Evolutionary conservation across 2,888 invertebrate species (phyloP), one percentile per base, ranked within the genome.

Genomic region (Lucinisca nassula): DNA sequence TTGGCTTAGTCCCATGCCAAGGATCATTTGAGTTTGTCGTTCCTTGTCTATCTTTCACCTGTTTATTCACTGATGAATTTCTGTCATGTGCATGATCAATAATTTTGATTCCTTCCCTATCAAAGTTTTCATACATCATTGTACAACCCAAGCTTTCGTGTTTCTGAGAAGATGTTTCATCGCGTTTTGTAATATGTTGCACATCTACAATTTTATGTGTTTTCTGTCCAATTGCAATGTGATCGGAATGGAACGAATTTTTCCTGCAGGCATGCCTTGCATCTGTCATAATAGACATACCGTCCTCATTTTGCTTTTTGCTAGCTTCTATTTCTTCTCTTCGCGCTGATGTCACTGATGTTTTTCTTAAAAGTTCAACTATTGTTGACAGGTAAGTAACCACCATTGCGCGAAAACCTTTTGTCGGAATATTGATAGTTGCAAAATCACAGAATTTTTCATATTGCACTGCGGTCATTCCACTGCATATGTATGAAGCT

Each of bases 211-310:
- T 30, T 45, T 70, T 58, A 49, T 38, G 70, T 12, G 77, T 58
- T 8, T 51, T 40, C n/a, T 38, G 37, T 6, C 77, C 77, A 38
- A 77, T 32, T 30, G 77, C 58, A 17, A 77, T 58, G 32, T 77
- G 77, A 24, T 55, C 77, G 3, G 77, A 38, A 45, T 80, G 80
- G 32, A 30, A 80, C 0, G 45, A 45, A 30, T 80, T 80, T 35
- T 82, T 76, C 14, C 76, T 27, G 49, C 82, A 82, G 1, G 51
- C 55, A 35, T 82, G 82, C 10, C 81, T n/a, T 30, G 81, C 81
- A 74, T 81, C 82, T 2, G 82, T 82, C 82, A 82, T 82, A 35
- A 82, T 67, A 21, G 76, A 49, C 12, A 82, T 82, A 6, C 82
- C 61, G 35, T 61, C 21, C 37, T 82, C 82, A 0, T 32, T n/a